phyloP scores from a whole-genome alignment of 2,113 vertebrate species.

The Pomatorhinus ruficollis region DNA sequence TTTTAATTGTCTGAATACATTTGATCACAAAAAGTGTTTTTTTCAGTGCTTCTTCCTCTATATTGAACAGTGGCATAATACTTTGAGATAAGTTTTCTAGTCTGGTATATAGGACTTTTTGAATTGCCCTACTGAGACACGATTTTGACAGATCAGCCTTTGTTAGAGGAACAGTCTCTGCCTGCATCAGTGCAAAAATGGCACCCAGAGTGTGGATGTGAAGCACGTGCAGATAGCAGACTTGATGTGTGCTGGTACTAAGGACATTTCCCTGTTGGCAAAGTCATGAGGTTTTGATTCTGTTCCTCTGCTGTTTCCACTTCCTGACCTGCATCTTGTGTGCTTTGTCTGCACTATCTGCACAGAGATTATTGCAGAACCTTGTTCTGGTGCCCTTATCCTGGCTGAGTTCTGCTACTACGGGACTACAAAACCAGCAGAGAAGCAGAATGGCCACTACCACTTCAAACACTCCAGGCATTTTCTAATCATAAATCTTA shows the following conservation, averaged over 20 bases:
- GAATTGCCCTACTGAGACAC: not conserved
- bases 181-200: not conserved
- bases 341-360: not conserved
- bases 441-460: not conserved
- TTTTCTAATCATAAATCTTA: not conserved
- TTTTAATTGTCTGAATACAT: not conserved
- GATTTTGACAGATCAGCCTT: not conserved
- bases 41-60: not conserved
- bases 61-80: not conserved
- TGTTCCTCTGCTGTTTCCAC: not conserved
- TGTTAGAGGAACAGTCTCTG: not conserved
- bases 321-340: accelerated
- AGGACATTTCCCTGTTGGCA: not conserved
- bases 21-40: not conserved
- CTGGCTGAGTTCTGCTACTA: not conserved
- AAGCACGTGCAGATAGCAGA: not conserved
- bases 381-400: not conserved
- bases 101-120: not conserved
- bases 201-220: not conserved
- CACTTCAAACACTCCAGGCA: not conserved
- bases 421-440: not conserved
- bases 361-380: not conserved
- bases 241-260: not conserved
- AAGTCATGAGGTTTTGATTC: not conserved
- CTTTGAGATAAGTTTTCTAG: not conserved